A percentile compares a stretch with the other conserved stretches of the same genome.
Evolutionary conservation across 1,140 invertebrate genomes (phyloP).

Genomic region (Battus philenor): DNA sequence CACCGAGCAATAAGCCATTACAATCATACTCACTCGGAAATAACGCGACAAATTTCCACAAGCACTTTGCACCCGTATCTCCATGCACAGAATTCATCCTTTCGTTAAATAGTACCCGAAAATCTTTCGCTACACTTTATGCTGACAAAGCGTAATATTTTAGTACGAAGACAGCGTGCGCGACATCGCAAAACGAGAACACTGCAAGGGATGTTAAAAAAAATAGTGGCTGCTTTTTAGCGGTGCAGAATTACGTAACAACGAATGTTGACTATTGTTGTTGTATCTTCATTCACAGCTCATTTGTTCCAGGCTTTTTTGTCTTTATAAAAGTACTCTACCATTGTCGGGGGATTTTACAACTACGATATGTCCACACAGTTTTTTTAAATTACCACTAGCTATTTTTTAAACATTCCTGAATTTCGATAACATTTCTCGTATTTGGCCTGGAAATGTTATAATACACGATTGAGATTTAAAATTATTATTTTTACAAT

Average conservation of each 20-base stretch:
- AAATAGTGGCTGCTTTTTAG: neutral
- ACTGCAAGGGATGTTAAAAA: conserved; percentile 6
- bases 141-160: conserved; percentile 14
- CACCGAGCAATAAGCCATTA: neutral
- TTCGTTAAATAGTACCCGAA: neutral
- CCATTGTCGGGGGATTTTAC: conserved; percentile 13
- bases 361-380: neutral
- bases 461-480: no score
- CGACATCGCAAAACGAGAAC: conserved; percentile 15
- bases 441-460: no score
- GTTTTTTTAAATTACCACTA: conserved; percentile 1
- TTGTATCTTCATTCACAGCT: conserved; percentile 12
- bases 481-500: no score
- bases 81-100: conserved; percentile 5
- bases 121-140: conserved; percentile 10
- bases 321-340: conserved; percentile 1
- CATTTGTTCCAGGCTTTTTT: conserved; percentile 12
- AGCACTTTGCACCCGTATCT: conserved; percentile 5
- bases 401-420: no score
- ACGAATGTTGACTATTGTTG: conserved; percentile 14
- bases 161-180: conserved; percentile 15
- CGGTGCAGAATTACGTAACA: conserved; percentile 14
- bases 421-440: no score
- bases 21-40: conserved; percentile 1
- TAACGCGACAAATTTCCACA: conserved; percentile 5